A percentile compares a stretch with the other conserved stretches of the same genome.
These are phyloP conservation scores for Micromesistius poutassou DNA, from an alignment of 2,797 vertebrate species.

Conservation along the genomic window DNA sequence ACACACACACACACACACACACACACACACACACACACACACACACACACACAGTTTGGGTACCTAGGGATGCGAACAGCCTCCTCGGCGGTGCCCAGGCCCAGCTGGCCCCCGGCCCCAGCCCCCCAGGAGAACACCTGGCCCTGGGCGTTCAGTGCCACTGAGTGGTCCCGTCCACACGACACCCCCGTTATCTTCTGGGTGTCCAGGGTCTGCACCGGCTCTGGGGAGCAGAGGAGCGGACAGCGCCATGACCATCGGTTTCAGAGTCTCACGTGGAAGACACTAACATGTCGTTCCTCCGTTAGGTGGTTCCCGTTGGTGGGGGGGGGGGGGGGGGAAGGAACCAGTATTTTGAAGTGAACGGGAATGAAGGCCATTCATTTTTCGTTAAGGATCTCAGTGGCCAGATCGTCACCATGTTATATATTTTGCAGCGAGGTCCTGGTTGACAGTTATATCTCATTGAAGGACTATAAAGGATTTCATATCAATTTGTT, in stretches of 20 bases:
- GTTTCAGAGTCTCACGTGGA: too few relatives aligned
- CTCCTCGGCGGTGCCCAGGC: slow-evolving; percentile 81
- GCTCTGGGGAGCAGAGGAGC: slow-evolving; percentile 70
- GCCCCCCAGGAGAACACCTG: slow-evolving; percentile 95
- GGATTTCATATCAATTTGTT: too few relatives aligned
- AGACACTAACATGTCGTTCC: too few relatives aligned
- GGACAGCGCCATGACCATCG: neutral
- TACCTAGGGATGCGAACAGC: slow-evolving; percentile 88
- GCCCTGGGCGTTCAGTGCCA: slow-evolving; percentile 89
- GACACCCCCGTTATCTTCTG: slow-evolving; percentile 88
- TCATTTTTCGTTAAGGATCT: too few relatives aligned
- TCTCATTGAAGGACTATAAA: too few relatives aligned
- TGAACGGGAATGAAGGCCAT: too few relatives aligned
- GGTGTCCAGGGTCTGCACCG: slow-evolving; percentile 84
- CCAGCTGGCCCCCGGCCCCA: slow-evolving; percentile 87
- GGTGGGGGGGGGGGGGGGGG: too few relatives aligned
- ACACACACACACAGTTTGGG: slow-evolving; percentile 15
- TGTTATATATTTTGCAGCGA: too few relatives aligned
- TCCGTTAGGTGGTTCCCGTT: too few relatives aligned
- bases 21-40: neutral
- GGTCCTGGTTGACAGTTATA: too few relatives aligned
- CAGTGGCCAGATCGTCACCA: too few relatives aligned
- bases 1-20: slow-evolving; percentile 5
- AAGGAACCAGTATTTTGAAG: too few relatives aligned
- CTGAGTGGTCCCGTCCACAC: slow-evolving; percentile 85